Base-by-base conservation (phyloP, 1,140 invertebrate species). In the Drosophila carrolli region DNA sequence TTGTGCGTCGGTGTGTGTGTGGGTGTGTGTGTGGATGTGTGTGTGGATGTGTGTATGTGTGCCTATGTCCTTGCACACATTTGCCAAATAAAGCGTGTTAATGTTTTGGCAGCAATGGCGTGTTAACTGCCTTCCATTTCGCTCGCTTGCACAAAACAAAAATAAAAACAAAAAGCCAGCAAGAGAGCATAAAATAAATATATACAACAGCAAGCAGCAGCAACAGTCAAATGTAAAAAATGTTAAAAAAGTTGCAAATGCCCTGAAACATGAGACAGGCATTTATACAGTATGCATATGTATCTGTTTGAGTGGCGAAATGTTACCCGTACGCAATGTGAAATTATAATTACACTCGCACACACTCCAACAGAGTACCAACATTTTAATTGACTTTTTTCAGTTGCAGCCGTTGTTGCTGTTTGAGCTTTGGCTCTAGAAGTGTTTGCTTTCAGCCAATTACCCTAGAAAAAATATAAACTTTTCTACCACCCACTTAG, bases 1-100 rank as follows among this genome's bases (percentile, higher is more conserved):
- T 44, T 29, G 44, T 32, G 19, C 14, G 32, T 2, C 3, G 23
- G 41, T 23, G 7, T 60, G 14, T 60, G 40, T 61, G n/a, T 54
- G n/a, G 46, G 56, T 50, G 11, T 38, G 32, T 44, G 48, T 74
- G 35, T 47, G 46, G 19, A 37, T 32, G 19, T 19, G 19, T 1
- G 41, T 19, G 7, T 60, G 14, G 54, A 29, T 61, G 16, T 29
- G 56, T 55, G n/a, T 38, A 23, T 44, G 48, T 74, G 35, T 51
- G 47, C 44, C 59, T 63, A 58, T 83, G 80, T 83, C 80, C 80
- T 83, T 83, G 75, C 65, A 79, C 75, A 82, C 72, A 88, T 83
- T 83, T 89, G 84, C 79, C 83, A 88, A 88, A 88, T 88, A 89
- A 88, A 88, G 84, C 80, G 80, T 89, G 84, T 89, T 89, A 89